A percentile compares a stretch with the other conserved stretches of the same genome.
These are phyloP conservation scores for Hydropsyche betteni DNA, from an alignment of 2,888 invertebrate species.

Conservation along the genomic window DNA sequence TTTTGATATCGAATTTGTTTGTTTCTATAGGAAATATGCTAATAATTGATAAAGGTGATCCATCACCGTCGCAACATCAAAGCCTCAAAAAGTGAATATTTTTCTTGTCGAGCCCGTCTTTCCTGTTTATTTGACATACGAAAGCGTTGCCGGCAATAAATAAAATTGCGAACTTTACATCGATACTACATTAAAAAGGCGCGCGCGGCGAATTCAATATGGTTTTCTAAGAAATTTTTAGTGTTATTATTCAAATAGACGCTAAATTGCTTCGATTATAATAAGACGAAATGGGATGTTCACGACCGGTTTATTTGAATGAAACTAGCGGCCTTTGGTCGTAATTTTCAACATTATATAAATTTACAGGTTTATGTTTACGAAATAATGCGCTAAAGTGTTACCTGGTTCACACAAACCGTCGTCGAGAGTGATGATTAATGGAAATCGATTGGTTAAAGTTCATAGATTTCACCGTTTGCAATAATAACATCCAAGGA, in stretches of 20 bases:
- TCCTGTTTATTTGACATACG: constrained; percentile 20
- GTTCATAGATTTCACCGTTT: neutral
- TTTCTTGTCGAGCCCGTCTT: constrained; percentile 16
- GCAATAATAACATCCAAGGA: neutral
- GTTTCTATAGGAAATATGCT: neutral
- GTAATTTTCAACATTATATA: neutral
- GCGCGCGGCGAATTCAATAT: neutral
- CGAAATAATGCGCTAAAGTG: constrained; percentile 6
- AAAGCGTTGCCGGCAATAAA: constrained; percentile 6
- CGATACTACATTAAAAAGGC: neutral
- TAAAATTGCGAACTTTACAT: constrained; percentile 27
- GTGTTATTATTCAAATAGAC: neutral
- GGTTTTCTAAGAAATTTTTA: neutral
- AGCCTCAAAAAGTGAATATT: constrained; percentile 17
- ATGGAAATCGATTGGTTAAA: constrained; percentile 5
- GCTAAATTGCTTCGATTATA: constrained; percentile 14
- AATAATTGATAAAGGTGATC: constrained; percentile 23
- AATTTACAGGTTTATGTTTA: neutral
- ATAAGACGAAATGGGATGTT: neutral
- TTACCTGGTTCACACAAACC: constrained; percentile 25
- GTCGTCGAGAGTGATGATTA: neutral
- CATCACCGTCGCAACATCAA: constrained; percentile 24
- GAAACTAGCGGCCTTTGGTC: neutral
- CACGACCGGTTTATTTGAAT: constrained; percentile 2
- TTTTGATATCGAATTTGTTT: too few relatives aligned